These are phyloP conservation scores for Percina caprodes DNA, from an alignment of 2,113 vertebrate species.

Conservation along the genomic window DNA sequence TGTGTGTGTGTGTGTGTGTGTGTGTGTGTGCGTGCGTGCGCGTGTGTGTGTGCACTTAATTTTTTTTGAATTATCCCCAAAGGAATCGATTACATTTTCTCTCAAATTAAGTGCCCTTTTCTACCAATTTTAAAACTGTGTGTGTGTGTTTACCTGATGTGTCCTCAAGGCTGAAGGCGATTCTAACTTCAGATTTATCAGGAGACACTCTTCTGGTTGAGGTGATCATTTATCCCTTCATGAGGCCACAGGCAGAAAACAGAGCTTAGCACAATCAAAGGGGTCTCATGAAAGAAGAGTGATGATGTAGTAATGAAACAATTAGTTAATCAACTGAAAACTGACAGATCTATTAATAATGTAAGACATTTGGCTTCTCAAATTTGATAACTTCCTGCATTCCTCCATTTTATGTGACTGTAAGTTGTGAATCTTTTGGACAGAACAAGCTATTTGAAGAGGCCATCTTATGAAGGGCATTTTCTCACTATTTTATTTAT, in stretches of 20 bases:
- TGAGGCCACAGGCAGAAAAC: constrained; percentile 52
- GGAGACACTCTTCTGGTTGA: constrained; percentile 93
- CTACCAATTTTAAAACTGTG: neutral
- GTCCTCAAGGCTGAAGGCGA: constrained; percentile 95
- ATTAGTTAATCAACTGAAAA: neutral
- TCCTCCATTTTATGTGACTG: neutral
- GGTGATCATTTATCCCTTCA: constrained; percentile 98
- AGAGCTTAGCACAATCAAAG: constrained; percentile 47
- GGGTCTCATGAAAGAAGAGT: neutral
- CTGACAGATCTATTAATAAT: neutral
- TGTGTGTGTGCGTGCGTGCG: constrained; percentile 1
- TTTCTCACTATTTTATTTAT: neutral
- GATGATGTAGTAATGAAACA: neutral
- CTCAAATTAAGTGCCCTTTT: too few relatives aligned
- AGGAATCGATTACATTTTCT: too few relatives aligned
- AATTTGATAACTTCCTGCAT: neutral
- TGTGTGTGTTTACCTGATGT: constrained; percentile 87
- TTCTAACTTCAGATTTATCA: constrained; percentile 94
- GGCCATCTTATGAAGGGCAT: too few relatives aligned
- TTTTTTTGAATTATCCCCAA: too few relatives aligned
- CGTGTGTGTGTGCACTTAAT: neutral
- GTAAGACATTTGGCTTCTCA: neutral
- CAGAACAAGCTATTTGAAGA: neutral
- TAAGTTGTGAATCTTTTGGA: neutral
- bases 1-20: constrained; percentile 5